These are phyloP conservation scores for Sternarchorhynchus goeldii DNA, from an alignment of 2,797 vertebrate genomes.

Conservation along the genomic window DNA sequence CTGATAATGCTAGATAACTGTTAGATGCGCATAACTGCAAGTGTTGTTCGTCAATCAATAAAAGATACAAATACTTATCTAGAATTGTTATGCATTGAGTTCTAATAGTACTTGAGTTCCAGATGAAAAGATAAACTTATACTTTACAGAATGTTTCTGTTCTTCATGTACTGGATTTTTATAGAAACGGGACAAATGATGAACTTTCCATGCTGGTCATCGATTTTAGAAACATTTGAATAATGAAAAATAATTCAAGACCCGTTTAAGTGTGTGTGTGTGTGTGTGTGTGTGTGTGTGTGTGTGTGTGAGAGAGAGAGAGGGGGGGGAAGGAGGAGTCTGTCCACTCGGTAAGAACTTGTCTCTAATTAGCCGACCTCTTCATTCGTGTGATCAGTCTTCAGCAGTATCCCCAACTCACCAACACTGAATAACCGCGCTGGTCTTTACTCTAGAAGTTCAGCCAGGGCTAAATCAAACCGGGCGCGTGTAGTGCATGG, in stretches of 20 bases:
- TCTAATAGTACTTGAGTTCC: too few species aligned
- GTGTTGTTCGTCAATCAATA: too few species aligned
- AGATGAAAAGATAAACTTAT: too few species aligned
- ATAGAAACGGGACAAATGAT: too few species aligned
- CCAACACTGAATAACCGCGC: constrained; percentile 28
- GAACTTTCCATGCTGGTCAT: too few species aligned
- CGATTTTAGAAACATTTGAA: too few species aligned
- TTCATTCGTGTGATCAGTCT: constrained; percentile 71
- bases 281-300: constrained; percentile 31
- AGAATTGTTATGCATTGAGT: too few species aligned
- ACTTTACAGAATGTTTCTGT: too few species aligned
- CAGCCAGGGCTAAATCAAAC: neutral
- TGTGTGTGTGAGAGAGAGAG: constrained; percentile 45
- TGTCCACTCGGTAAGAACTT: constrained; percentile 75
- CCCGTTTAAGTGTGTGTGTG: constrained; percentile 13
- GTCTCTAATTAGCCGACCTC: constrained; percentile 79
- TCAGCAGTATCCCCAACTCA: constrained; percentile 61
- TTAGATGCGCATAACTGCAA: too few species aligned
- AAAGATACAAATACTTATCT: too few species aligned
- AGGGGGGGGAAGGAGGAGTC: constrained; percentile 41
- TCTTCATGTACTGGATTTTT: too few species aligned
- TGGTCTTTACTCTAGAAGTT: neutral
- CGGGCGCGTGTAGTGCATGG: neutral
- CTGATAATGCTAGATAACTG: too few species aligned
- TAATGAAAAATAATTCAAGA: neutral